Base-by-base conservation (phyloP, 1,140 invertebrate species). In the Anthonomus grandis region DNA sequence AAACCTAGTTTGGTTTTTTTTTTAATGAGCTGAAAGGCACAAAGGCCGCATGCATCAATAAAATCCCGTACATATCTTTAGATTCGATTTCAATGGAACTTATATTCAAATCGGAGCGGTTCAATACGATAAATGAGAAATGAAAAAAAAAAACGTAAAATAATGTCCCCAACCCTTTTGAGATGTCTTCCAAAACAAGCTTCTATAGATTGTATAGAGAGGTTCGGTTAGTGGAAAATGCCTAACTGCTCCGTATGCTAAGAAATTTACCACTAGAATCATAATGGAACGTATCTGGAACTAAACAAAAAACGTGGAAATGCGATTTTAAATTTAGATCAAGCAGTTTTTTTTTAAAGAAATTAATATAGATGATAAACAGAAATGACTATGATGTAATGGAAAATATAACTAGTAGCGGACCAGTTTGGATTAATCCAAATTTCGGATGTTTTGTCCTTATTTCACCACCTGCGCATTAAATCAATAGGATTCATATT, bases 401-500 rank as follows among this genome's bases (percentile, higher is more conserved):
- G n/a, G n/a, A n/a, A n/a, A n/a, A n/a, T n/a, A n/a, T n/a, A n/a
- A n/a, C n/a, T n/a, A n/a, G n/a, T n/a, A n/a, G n/a, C n/a, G 42
- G 42, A 8, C 22, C 2, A 46, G n/a, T 42, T 42, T 22, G 44
- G 21, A 19, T 17, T 12, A 31, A 17, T 19, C 52, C 23, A 9
- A 22, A 6, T 13, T 13, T 18, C n/a, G 4, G 45, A 31, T 47
- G 52, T 55, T 55, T 47, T 15, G 42, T 47, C 46, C 47, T 55
- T 55, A 55, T 55, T 55, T 41, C 39, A 41, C 52, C 52, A 55
- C 52, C 52, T 55, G 52, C 52, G 25, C 52, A 46, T 55, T 55
- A 55, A 55, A 55, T 55, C 52, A 55, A 55, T 55, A 55, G 52
- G 42, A 55, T 55, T 55, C 52, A 55, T 55, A 55, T 55, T 55